Evolutionary conservation across 2,797 vertebrate genomes (phyloP), one percentile per base, ranked within the genome.

Genomic region (Alca torda): DNA sequence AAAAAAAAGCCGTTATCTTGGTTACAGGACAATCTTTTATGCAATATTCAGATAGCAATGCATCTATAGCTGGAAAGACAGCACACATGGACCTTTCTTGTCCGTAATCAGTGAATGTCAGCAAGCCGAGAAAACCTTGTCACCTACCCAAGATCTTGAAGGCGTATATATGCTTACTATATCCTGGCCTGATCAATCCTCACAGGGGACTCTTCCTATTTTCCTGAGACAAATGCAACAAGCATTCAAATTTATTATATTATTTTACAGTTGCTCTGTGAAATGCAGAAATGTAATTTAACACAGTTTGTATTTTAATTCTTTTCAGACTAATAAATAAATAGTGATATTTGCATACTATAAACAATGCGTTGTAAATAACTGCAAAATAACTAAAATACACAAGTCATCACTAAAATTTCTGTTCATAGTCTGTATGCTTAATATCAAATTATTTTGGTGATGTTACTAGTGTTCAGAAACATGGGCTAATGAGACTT

Each of bases 31-130:
- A 35, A 63, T 64, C 21, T 81, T 33, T 76, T 77, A 15, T 50
- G 39, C 37, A 80, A 75, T 60, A 70, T 85, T 89, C 31, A 33
- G 25, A 33, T 65, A n/a, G 39, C 69, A 75, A 10, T 69, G 13
- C 13, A 60, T 72, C 30, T 77, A 13, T 61, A 50, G 4, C 35
- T 68, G 53, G 33, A 92, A 77, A 92, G 33, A 60, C 63, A 85
- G 73, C 54, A 82, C 45, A 75, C 37, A 8, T 41, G 43, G 46
- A 18, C 30, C 24, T 88, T 95, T 89, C 70, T 82, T 33, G 59
- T 89, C 87, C 48, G 92, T 77, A 63, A 74, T 92, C 54, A 85
- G 65, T 46, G 75, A 89, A 91, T 43, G 41, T 53, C 81, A 95
- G 53, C 39, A 74, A 92, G 20, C 46, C 76, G 59, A 86, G 59